Conservation (phyloP, 35 echinoderm and acorn worm genomes). For the Apostichopus japonicus region DNA sequence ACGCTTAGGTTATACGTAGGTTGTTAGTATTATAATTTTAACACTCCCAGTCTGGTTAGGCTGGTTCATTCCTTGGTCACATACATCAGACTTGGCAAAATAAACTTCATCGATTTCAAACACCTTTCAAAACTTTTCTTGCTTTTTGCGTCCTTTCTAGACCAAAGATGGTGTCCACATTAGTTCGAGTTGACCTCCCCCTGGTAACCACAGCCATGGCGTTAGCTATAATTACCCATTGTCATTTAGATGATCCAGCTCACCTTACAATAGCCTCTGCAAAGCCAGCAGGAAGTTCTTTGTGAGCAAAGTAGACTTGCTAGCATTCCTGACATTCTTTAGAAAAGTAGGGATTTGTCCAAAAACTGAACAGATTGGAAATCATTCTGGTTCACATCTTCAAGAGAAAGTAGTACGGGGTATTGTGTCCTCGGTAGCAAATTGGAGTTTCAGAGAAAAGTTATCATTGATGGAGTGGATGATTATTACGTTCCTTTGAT, state of each 20-base stretch:
- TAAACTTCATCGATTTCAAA: not conserved
- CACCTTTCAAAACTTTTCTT: not conserved
- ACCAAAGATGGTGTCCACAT: not conserved
- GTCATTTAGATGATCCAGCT: slow-evolving; percentile 3
- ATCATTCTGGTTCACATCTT: not conserved
- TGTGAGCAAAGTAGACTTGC: not conserved
- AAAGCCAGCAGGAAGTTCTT: not conserved
- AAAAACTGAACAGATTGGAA: not conserved
- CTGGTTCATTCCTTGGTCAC: not conserved
- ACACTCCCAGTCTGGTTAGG: too few relatives aligned
- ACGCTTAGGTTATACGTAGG: too few relatives aligned
- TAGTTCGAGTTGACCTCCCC: slow-evolving; percentile 13
- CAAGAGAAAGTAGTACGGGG: not conserved
- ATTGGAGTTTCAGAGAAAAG: not conserved
- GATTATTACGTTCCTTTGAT: not conserved
- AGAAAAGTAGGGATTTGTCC: not conserved
- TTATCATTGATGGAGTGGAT: not conserved
- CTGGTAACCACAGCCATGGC: not conserved
- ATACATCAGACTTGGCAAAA: not conserved
- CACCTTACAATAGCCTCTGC: not conserved
- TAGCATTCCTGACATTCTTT: slow-evolving; percentile 18
- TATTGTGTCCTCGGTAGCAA: not conserved
- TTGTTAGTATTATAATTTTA: too few relatives aligned
- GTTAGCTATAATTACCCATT: not conserved
- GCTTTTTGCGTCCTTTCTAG: not conserved